Conservation (phyloP, 2,797 vertebrate species). For the Gorsachius magnificus region DNA sequence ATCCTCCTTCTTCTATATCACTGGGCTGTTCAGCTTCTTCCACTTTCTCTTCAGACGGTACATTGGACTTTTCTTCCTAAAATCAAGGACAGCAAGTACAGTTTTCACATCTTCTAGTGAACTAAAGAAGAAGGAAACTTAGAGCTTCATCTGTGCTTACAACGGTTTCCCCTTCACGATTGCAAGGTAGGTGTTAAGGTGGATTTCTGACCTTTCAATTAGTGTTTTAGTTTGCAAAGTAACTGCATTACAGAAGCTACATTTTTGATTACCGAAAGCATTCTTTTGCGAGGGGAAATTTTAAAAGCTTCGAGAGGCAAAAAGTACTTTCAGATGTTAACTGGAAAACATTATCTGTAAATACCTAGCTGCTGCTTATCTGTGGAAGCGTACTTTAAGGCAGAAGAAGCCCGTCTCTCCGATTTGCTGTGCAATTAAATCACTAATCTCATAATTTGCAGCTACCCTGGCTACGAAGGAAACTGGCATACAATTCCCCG, state of each 20-base stretch:
- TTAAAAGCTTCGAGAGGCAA: not conserved
- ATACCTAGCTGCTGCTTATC: not conserved
- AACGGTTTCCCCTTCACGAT: not conserved
- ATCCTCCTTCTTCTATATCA: conserved; percentile 93
- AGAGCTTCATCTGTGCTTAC: not conserved
- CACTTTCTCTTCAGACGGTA: conserved; percentile 72
- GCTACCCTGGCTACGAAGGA: not conserved
- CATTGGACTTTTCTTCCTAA: conserved; percentile 81
- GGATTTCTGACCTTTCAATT: not conserved
- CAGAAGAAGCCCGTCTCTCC: not conserved
- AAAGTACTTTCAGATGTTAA: not conserved
- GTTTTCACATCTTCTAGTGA: not conserved
- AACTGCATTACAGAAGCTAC: not conserved
- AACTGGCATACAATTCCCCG: not conserved
- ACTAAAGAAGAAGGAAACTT: not conserved
- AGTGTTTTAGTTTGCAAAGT: not conserved
- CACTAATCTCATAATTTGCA: not conserved
- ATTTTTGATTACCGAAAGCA: not conserved
- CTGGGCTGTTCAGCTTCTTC: conserved; percentile 84
- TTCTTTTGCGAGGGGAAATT: not conserved
- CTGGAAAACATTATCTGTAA: not conserved
- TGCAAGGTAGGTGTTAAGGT: accelerated
- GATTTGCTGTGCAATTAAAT: not conserved
- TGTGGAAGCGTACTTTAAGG: not conserved
- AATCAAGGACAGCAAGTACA: conserved; percentile 8